These are phyloP conservation scores for Drosophila insularis DNA, from an alignment of 1,140 invertebrate species.

Conservation along the genomic window DNA sequence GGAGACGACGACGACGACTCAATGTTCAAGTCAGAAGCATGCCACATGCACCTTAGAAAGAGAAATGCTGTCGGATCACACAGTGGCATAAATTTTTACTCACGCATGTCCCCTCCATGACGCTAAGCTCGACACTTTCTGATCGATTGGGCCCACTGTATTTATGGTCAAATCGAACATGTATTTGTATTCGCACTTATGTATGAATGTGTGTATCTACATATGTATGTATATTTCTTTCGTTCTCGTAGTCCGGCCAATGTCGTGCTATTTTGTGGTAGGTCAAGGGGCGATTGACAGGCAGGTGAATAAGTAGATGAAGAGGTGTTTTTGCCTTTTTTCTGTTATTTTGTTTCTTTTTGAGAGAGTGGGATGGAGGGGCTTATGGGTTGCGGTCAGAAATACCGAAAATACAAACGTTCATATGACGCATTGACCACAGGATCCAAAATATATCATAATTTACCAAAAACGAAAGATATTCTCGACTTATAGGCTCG, in stretches of 20 bases:
- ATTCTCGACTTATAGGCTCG: no score
- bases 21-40: not conserved
- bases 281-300: not conserved
- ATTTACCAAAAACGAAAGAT: not conserved
- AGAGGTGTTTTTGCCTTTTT: not conserved
- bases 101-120: no score
- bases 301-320: not conserved
- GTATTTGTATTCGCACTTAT: constrained; percentile 5
- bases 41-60: constrained; percentile 9
- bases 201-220: no score
- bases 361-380: not conserved
- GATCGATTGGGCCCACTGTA: not conserved
- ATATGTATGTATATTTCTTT: not conserved
- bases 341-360: no score
- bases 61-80: not conserved
- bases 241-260: not conserved
- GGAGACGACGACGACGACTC: not conserved
- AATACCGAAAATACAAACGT: constrained; percentile 7
- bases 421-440: constrained; percentile 14
- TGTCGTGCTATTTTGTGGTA: not conserved
- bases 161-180: constrained; percentile 1
- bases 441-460: not conserved
- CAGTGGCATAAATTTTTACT: not conserved
- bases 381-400: constrained; percentile 3
- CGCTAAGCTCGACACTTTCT: not conserved